Base-by-base conservation (phyloP, 2,113 vertebrate genomes). In the Muscicapa adusta region DNA sequence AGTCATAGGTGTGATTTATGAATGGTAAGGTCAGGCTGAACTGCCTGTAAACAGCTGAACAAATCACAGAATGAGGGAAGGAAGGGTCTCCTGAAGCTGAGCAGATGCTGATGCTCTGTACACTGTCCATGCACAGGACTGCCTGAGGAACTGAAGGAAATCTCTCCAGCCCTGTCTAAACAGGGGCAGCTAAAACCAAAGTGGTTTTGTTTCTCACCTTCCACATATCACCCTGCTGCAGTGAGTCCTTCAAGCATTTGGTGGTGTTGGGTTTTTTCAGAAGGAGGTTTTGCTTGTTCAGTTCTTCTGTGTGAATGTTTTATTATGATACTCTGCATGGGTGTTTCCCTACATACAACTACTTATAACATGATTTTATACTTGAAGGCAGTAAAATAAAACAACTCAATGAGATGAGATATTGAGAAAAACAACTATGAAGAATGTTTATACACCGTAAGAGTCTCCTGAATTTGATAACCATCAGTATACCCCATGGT, bases 371-470 rank as follows among this genome's bases (percentile, higher is more conserved):
- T 29, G 28, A 68, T 61, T 63, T 91, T 84, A 26, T 71, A 40
- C 51, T 80, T 68, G 81, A 74, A 71, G 56, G 56, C 56, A 72
- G 26, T 93, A 85, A 91, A 91, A 80, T 70, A 89, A 91, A 91
- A 75, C 0, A 3, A 73, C 9, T 85, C 40, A 12, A 24, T 67
- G 65, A 78, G 66, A 66, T 48, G 56, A 95, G 66, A 90, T 79
- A 79, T 18, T 65, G 60, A 95, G 93, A 90, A 96, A 88, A 91
- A 90, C 56, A 93, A 12, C 68, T 83, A 62, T 77, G 93, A 92
- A 73, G 68, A 38, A 63, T 76, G 89, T 92, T 94, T 94, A 29
- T 91, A 80, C 85, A 91, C 81, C 18, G 1, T 48, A 76, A 65
- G n/a, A 70, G 63, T 62, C 82, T 93, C 82, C 77, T 78, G 76